A percentile compares a stretch with the other conserved stretches of the same genome.
These are phyloP conservation scores for Caloenas nicobarica DNA, from an alignment of 2,113 vertebrate genomes.

Conservation along the genomic window DNA sequence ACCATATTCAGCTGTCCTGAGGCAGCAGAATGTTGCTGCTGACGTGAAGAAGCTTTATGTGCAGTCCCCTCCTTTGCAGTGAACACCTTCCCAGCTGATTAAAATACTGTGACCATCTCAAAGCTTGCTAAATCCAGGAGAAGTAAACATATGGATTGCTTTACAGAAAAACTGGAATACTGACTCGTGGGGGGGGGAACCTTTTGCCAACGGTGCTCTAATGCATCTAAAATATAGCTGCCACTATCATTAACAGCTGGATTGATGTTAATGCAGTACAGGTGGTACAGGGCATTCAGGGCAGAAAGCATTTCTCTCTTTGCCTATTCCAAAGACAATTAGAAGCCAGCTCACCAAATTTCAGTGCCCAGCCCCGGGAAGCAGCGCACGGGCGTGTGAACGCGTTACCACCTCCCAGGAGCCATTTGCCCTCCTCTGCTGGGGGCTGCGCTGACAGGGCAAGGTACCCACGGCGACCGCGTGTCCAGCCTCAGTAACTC, in stretches of 20 bases:
- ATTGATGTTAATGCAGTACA: neutral
- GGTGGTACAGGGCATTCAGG: neutral
- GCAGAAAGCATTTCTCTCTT: neutral
- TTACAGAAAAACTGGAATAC: neutral
- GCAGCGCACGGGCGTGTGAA: neutral
- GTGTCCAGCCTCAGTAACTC: accelerated
- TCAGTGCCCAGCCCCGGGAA: neutral
- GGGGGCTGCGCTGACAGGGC: neutral
- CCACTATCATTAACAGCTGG: neutral
- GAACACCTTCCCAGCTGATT: neutral
- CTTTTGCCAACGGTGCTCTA: neutral
- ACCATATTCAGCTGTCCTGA: neutral
- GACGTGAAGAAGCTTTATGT: neutral
- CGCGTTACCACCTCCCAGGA: neutral
- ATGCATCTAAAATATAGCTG: neutral
- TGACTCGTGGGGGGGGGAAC: neutral
- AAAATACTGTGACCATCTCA: neutral
- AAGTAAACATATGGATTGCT: neutral
- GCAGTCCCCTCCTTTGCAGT: neutral
- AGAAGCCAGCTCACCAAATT: neutral
- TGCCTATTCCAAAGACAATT: neutral
- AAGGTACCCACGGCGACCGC: accelerated
- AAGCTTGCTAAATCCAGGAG: conserved; percentile 9
- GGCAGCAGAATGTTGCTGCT: neutral
- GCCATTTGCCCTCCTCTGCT: neutral